phyloP scores from a whole-genome alignment of 2,888 invertebrate genomes.

The Sclerodermus sp. region DNA sequence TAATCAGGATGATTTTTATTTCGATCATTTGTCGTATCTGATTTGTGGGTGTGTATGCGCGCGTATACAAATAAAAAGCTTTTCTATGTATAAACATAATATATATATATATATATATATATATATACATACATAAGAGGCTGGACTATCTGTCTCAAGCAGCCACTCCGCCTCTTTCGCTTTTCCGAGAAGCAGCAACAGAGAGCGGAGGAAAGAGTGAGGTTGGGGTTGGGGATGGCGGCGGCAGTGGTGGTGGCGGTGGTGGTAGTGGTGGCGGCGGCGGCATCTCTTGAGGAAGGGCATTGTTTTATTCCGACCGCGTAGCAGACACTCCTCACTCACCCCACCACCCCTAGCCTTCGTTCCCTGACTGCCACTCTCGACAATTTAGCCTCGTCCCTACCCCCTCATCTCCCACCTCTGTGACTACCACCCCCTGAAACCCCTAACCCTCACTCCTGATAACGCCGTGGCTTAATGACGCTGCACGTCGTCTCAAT shows the following conservation, averaged over 20 bases:
- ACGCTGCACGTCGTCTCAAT: slow-evolving; percentile 40
- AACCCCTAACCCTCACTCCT: slow-evolving; percentile 20
- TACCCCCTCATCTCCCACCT: slow-evolving; percentile 19
- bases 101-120: no score
- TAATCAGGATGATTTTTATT: no score
- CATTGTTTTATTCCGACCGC: slow-evolving; percentile 56
- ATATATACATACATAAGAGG: slow-evolving; percentile 30
- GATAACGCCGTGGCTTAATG: slow-evolving; percentile 41
- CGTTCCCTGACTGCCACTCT: slow-evolving; percentile 45
- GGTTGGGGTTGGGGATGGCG: slow-evolving; percentile 10
- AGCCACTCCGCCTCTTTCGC: slow-evolving; percentile 48
- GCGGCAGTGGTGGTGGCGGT: slow-evolving; percentile 3
- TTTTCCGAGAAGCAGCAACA: slow-evolving; percentile 25
- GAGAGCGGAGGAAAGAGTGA: slow-evolving; percentile 9
- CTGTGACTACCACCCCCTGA: slow-evolving; percentile 14
- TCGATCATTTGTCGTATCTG: no score
- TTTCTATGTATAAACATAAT: no score
- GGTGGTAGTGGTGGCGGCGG: slow-evolving; percentile 27
- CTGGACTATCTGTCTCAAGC: slow-evolving; percentile 52
- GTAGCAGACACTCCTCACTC: slow-evolving; percentile 53
- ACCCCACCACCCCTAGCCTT: slow-evolving; percentile 25
- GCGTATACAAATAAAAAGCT: background rate
- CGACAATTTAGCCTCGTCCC: slow-evolving; percentile 49
- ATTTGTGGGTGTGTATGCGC: background rate
- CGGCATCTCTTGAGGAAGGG: slow-evolving; percentile 51